These are phyloP conservation scores for Hoplodrina ambigua DNA, from an alignment of 2,888 invertebrate species.

Conservation along the genomic window DNA sequence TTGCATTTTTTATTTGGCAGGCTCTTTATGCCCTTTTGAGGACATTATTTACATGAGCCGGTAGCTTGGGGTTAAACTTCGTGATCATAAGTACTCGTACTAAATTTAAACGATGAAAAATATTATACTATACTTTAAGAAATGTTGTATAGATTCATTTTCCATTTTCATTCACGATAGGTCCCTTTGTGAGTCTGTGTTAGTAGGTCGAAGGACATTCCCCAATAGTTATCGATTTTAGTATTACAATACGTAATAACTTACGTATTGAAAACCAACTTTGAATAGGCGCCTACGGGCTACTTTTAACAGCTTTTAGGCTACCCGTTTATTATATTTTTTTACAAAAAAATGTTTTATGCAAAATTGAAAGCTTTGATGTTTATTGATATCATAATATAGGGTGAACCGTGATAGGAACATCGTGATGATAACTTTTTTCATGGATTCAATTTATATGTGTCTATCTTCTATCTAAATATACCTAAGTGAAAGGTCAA, in stretches of 20 bases:
- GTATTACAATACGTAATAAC: slow-evolving; percentile 49
- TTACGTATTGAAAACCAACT: slow-evolving; percentile 3
- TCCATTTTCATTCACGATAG: slow-evolving; percentile 8
- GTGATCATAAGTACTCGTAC: neutral
- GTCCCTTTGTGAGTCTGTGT: slow-evolving; percentile 34
- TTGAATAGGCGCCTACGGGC: slow-evolving; percentile 17
- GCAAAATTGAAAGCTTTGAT: slow-evolving; percentile 1
- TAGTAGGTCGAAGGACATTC: slow-evolving; percentile 46
- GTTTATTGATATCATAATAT: too few species aligned
- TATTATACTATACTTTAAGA: too few species aligned
- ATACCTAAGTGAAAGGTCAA: too few species aligned
- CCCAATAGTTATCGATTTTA: slow-evolving; percentile 54
- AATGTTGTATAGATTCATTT: too few species aligned
- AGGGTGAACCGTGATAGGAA: too few species aligned
- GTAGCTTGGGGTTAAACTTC: neutral
- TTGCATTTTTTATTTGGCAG: slow-evolving; percentile 60
- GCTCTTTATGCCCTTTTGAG: slow-evolving; percentile 22
- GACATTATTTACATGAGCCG: neutral
- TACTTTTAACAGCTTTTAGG: slow-evolving; percentile 15
- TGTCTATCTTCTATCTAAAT: too few species aligned
- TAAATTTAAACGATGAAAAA: too few species aligned
- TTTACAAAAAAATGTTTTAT: neutral
- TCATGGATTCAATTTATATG: too few species aligned
- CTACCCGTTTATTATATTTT: neutral
- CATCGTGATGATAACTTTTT: too few species aligned